phyloP scores from a whole-genome alignment of 2,888 invertebrate species.

The Aplocera efformata region DNA sequence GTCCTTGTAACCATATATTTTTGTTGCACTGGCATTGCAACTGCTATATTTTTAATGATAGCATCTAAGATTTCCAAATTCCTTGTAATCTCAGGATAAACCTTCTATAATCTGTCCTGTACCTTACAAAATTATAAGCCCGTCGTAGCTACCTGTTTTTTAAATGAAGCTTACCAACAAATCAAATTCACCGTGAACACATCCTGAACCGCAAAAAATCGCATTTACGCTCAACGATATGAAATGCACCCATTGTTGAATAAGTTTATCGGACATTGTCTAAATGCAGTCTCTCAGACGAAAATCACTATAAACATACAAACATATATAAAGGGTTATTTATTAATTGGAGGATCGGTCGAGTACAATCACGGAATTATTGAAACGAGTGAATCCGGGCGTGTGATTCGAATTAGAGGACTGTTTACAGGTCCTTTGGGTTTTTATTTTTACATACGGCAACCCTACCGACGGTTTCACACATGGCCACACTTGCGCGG shows the following conservation, averaged over 20 bases:
- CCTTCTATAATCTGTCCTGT: slow-evolving; percentile 7
- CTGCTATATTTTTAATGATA: no score
- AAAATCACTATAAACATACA: slow-evolving; percentile 49
- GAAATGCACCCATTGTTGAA: slow-evolving; percentile 54
- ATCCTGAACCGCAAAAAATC: slow-evolving; percentile 44
- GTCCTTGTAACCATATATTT: no score
- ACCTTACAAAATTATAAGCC: slow-evolving; percentile 7
- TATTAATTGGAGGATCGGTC: slow-evolving; percentile 54
- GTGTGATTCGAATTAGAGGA: slow-evolving; percentile 75
- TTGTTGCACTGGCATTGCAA: no score
- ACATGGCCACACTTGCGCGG: slow-evolving; percentile 56
- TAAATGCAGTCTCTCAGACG: slow-evolving; percentile 51
- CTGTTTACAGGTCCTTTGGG: slow-evolving; percentile 63
- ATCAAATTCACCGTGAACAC: slow-evolving; percentile 48
- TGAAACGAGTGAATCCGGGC: slow-evolving; percentile 68
- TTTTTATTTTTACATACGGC: slow-evolving; percentile 56
- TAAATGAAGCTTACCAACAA: slow-evolving; percentile 32
- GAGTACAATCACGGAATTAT: slow-evolving; percentile 62
- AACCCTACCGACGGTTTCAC: slow-evolving; percentile 61
- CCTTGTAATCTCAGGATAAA: slow-evolving; percentile 7
- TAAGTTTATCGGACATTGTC: slow-evolving; percentile 48
- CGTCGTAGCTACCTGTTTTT: slow-evolving; percentile 22
- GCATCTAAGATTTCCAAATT: neutral
- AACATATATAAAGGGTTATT: slow-evolving; percentile 67
- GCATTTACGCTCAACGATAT: slow-evolving; percentile 42